Evolutionary conservation across 2,888 invertebrate species (phyloP), one percentile per base, ranked within the genome.

Genomic region (Beris chalybata): DNA sequence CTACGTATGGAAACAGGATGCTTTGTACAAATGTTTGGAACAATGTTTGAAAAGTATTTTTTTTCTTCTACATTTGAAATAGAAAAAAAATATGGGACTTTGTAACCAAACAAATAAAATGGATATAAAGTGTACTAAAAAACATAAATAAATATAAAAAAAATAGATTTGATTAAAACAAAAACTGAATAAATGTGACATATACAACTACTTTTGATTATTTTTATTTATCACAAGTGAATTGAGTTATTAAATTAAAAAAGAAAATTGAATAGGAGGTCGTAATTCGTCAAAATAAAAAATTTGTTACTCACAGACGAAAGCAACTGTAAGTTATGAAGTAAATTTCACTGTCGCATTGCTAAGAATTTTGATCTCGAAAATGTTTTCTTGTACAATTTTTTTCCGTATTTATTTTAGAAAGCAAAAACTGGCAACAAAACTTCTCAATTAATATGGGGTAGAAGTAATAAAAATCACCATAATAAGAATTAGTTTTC

Each of bases 301-400:
- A 38, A 4, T n/a, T 64, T 59, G 43, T 54, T 61, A 65, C 68
- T 68, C 63, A 68, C 68, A 68, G 65, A 65, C 68, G 68, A 68
- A 47, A 65, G 64, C 64, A 68, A 68, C 68, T 65, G 68, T 68
- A 68, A 68, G 68, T 68, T 68, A 68, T 68, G 68, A 68, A 68
- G 68, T 65, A 68, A 68, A 68, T 68, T 68, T 67, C 31, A 38
- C 13, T 52, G 12, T 50, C 12, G 32, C 31, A 56, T 56, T 15
- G 6, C n/a, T 55, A 31, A 32, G 3, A 32, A 13, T 43, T 44
- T 32, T 43, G 12, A 11, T 15, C 31, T 53, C 29, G 53, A 38
- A 38, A 38, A 38, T 38, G 38, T 38, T 38, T 38, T 5, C 9
- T 38, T 38, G 38, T 38, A 38, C 38, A 11, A 56, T 13, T 30